Evolutionary conservation across 2,113 vertebrate genomes (phyloP).

Genomic region (Halichoeres trimaculatus): DNA sequence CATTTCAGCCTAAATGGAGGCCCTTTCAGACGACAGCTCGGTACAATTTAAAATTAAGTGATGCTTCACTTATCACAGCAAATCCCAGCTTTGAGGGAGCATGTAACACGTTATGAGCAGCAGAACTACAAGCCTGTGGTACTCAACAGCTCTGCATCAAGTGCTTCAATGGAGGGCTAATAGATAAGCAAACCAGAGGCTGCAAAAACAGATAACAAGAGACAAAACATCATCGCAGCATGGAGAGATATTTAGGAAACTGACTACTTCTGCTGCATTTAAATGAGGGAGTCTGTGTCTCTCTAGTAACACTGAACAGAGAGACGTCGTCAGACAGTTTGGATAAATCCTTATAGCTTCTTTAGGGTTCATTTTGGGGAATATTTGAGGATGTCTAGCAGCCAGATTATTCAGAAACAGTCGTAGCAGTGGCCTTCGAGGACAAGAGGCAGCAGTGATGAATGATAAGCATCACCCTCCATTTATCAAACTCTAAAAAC

Average conservation of each 20-base stretch:
- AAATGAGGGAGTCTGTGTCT: background rate
- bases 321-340: background rate
- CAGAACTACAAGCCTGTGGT: background rate
- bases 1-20: conserved; percentile 11
- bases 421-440: too few relatives aligned
- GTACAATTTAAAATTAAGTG: conserved; percentile 55
- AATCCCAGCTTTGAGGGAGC: background rate
- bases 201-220: conserved; percentile 5
- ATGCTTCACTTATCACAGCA: conserved; percentile 21
- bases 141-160: background rate
- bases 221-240: background rate
- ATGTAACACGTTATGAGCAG: conserved; percentile 6
- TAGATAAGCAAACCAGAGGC: background rate
- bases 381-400: too few relatives aligned
- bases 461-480: too few relatives aligned
- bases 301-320: background rate
- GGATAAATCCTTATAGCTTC: background rate
- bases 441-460: too few relatives aligned
- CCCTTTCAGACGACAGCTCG: conserved; percentile 1
- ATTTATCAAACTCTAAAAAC: too few relatives aligned
- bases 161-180: background rate
- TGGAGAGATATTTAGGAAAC: background rate
- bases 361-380: too few relatives aligned
- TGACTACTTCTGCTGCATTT: background rate
- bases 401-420: too few relatives aligned